Conservation (phyloP, 1,140 invertebrate genomes). For the Anastrepha ludens region DNA sequence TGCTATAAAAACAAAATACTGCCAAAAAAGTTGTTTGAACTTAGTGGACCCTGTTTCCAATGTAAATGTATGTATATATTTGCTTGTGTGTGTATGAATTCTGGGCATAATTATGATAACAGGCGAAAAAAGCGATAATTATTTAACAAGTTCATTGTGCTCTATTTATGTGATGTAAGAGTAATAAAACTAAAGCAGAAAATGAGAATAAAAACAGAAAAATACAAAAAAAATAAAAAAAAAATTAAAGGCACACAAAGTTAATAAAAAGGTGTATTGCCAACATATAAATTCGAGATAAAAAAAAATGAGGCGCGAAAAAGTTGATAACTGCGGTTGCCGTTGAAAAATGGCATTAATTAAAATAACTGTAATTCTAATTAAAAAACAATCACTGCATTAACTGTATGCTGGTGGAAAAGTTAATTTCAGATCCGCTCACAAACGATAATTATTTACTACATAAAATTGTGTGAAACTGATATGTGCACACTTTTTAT, state of each 20-base stretch:
- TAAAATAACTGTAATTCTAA: constrained; percentile 53
- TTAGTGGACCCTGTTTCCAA: neutral
- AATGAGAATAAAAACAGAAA: neutral
- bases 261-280: neutral
- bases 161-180: neutral
- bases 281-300: neutral
- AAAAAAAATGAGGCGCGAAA: neutral
- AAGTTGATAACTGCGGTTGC: constrained; percentile 26
- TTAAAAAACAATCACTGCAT: constrained; percentile 35
- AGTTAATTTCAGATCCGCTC: neutral
- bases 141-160: constrained; percentile 52
- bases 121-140: constrained; percentile 30
- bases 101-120: neutral
- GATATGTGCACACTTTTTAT: constrained; percentile 4
- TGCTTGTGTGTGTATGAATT: neutral
- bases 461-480: neutral
- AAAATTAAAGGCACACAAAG: neutral
- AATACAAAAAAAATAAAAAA: neutral
- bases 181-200: neutral
- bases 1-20: no score
- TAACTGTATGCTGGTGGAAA: neutral
- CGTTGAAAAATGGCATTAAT: constrained; percentile 32
- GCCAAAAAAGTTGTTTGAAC: no score
- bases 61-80: neutral
- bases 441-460: constrained; percentile 12